Percentiles rank a stretch among this genome's conserved stretches.
Conservation (phyloP, 2,888 invertebrate species). For the Tetragnatha montana region DNA sequence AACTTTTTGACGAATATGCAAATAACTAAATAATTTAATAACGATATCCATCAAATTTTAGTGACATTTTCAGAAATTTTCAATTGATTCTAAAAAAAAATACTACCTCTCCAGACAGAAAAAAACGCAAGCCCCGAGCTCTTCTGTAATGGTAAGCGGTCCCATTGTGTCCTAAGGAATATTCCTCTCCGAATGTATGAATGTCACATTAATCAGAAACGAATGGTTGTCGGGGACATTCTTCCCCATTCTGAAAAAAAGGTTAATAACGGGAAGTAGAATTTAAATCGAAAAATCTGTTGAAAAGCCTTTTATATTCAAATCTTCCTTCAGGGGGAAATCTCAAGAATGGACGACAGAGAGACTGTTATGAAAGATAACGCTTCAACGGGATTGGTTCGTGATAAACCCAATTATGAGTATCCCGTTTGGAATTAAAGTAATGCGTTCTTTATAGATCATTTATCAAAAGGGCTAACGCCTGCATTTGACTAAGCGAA, state of each 20-base stretch:
- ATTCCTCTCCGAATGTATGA: background rate
- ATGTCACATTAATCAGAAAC: background rate
- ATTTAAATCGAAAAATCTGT: background rate
- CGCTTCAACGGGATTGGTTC: background rate
- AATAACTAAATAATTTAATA: too few relatives aligned
- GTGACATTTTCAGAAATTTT: too few relatives aligned
- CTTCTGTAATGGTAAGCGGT: background rate
- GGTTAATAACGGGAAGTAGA: background rate
- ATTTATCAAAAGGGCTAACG: background rate
- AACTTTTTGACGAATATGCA: too few relatives aligned
- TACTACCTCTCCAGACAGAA: too few relatives aligned
- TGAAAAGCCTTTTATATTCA: background rate
- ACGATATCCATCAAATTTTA: too few relatives aligned
- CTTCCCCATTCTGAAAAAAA: background rate
- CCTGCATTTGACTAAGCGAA: background rate
- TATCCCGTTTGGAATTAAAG: background rate
- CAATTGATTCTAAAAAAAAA: too few relatives aligned
- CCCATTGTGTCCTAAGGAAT: background rate
- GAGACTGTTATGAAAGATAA: background rate
- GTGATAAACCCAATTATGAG: background rate
- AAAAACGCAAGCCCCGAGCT: background rate
- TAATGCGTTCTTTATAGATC: background rate
- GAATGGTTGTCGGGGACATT: background rate
- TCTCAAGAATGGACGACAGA: background rate
- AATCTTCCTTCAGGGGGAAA: background rate